Conservation (phyloP, 2,888 invertebrate species). For the Diploptera punctata region DNA sequence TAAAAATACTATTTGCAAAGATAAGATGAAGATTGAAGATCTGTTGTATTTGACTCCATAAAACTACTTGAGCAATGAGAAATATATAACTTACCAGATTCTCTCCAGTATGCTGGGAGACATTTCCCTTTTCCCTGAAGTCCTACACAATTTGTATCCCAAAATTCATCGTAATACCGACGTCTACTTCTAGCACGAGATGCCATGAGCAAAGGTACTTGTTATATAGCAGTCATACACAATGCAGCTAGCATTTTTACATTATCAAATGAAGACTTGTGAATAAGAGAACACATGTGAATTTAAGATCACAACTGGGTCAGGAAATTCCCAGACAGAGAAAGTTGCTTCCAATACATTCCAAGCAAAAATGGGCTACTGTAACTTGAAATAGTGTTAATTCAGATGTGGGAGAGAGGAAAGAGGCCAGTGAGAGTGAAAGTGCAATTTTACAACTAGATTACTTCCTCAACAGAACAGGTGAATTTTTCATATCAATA, state of each 20-base stretch:
- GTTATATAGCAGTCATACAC: no score
- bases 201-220: constrained; percentile 21
- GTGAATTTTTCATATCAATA: no score
- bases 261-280: background rate
- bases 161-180: constrained; percentile 31
- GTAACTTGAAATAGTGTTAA: background rate
- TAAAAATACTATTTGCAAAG: no score
- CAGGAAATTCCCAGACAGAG: constrained; percentile 29
- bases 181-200: constrained; percentile 22
- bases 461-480: background rate
- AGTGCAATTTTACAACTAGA: background rate
- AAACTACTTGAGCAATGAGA: no score
- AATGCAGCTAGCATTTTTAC: no score
- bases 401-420: constrained; percentile 12
- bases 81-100: constrained; percentile 26
- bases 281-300: background rate
- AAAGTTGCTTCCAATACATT: constrained; percentile 30
- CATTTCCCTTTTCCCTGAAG: constrained; percentile 35
- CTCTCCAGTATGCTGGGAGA: constrained; percentile 33
- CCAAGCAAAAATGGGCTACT: constrained; percentile 1
- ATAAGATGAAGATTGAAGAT: no score
- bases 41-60: no score
- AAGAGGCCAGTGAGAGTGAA: constrained; percentile 5
- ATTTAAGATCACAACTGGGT: constrained; percentile 30
- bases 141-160: constrained; percentile 31